Evolutionary conservation across 2,797 vertebrate genomes (phyloP), one percentile per base, ranked within the genome.

Genomic region (Falco peregrinus): DNA sequence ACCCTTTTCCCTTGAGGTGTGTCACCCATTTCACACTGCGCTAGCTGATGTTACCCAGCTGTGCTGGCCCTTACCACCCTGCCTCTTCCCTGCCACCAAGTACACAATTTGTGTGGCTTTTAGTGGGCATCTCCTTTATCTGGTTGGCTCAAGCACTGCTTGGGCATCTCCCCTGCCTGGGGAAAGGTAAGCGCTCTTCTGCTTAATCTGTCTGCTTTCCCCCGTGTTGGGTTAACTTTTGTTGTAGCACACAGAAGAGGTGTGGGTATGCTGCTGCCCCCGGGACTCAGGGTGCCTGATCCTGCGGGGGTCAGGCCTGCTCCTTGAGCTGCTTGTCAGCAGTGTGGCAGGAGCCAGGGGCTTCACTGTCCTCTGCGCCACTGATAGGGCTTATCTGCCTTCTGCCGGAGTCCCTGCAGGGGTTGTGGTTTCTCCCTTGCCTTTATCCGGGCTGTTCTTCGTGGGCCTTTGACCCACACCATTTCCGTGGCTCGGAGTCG

Each of bases 381-480:
- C 64, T 68, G 89, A 54, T 84, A 63, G 84, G 54, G 43, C 86
- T 73, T 87, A 89, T 87, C 92, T 84, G 74, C 63, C 75, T 84
- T 71, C 60, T 53, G 31, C 85, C 24, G 48, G 59, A 68, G 69
- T 48, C 77, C 68, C 63, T 70, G 69, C 53, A 51, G 53, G 41
- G 59, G 8, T 77, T 70, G 16, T 47, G 70, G 22, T 24, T 56
- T 43, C 57, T 83, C 50, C 54, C 26, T 35, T 14, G 48, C 45
- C 57, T 82, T 86, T 48, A 63, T 48, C 68, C 28, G 28, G 57
- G 39, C 64, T 67, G 19, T 33, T 76, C 19, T 33, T 69, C 24
- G 1, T 0, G 4, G 51, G 60, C 39, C 61, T 89, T 70, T 70
- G 71, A 48, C 61, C 33, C 0, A 0, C 26, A 9, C 20, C 1